phyloP scores from a whole-genome alignment of 2,888 invertebrate species.

The Hypselothyrea guttata region DNA sequence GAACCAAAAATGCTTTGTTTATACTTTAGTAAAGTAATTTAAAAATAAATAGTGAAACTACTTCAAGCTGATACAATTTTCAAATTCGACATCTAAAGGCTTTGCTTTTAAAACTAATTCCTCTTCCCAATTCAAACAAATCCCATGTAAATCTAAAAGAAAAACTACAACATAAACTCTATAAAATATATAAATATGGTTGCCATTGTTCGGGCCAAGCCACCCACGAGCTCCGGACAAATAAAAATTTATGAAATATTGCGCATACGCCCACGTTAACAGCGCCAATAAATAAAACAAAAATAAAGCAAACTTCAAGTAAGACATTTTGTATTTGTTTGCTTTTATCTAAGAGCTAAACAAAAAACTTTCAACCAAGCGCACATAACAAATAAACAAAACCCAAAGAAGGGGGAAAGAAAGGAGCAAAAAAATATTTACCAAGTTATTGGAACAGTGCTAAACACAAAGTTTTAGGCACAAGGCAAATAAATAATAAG shows the following conservation, averaged over 20 bases:
- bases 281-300: slow-evolving; percentile 48
- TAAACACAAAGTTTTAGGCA: slow-evolving; percentile 1
- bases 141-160: not conserved
- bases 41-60: too few relatives aligned
- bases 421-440: slow-evolving; percentile 39
- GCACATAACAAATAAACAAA: slow-evolving; percentile 35
- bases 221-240: slow-evolving; percentile 40
- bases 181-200: slow-evolving; percentile 6
- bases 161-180: slow-evolving; percentile 2
- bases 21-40: too few relatives aligned
- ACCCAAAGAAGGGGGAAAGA: slow-evolving; percentile 6
- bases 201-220: slow-evolving; percentile 32
- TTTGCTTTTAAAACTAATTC: too few relatives aligned
- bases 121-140: too few relatives aligned
- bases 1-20: too few relatives aligned
- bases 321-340: slow-evolving; percentile 51
- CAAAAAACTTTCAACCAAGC: slow-evolving; percentile 41
- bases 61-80: too few relatives aligned
- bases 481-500: slow-evolving; percentile 65
- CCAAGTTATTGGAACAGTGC: slow-evolving; percentile 36
- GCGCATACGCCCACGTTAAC: slow-evolving; percentile 68
- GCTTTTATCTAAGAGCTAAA: slow-evolving; percentile 62
- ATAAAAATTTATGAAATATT: slow-evolving; percentile 60
- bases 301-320: slow-evolving; percentile 49
- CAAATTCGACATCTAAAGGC: too few relatives aligned